Conservation (phyloP, 2,888 invertebrate genomes). For the Oligia strigilis region DNA sequence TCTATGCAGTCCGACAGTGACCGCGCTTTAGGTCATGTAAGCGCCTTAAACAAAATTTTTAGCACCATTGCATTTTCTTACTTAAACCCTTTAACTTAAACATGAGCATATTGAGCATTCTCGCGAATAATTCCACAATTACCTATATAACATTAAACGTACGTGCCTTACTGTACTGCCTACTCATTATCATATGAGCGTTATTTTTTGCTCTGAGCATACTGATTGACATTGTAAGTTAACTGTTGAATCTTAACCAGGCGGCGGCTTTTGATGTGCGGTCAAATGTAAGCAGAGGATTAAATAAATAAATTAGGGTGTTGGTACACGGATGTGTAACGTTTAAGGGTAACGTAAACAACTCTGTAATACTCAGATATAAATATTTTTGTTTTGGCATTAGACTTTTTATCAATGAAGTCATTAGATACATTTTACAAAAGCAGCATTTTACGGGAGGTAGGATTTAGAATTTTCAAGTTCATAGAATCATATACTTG, state of each 20-base stretch:
- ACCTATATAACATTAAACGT: constrained; percentile 43
- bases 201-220: constrained; percentile 44
- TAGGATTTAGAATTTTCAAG: too few relatives aligned
- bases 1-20: too few relatives aligned
- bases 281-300: constrained; percentile 29
- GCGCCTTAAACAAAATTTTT: too few relatives aligned
- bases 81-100: constrained; percentile 8
- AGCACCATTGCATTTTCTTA: neutral
- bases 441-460: too few relatives aligned
- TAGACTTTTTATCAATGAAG: neutral
- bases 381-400: neutral
- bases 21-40: too few relatives aligned
- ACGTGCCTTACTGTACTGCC: constrained; percentile 41
- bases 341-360: too few relatives aligned
- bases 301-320: constrained; percentile 28
- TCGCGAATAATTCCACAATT: constrained; percentile 49
- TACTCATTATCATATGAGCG: constrained; percentile 38
- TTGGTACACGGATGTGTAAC: constrained; percentile 25
- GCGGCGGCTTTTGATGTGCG: constrained; percentile 58
- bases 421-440: too few relatives aligned
- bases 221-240: constrained; percentile 45
- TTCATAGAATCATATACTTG: too few relatives aligned
- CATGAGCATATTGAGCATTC: constrained; percentile 25
- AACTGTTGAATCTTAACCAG: constrained; percentile 50
- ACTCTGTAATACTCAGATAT: neutral